phyloP scores from a whole-genome alignment of 2,113 vertebrate genomes.

The Protobothrops flavoviridis region DNA sequence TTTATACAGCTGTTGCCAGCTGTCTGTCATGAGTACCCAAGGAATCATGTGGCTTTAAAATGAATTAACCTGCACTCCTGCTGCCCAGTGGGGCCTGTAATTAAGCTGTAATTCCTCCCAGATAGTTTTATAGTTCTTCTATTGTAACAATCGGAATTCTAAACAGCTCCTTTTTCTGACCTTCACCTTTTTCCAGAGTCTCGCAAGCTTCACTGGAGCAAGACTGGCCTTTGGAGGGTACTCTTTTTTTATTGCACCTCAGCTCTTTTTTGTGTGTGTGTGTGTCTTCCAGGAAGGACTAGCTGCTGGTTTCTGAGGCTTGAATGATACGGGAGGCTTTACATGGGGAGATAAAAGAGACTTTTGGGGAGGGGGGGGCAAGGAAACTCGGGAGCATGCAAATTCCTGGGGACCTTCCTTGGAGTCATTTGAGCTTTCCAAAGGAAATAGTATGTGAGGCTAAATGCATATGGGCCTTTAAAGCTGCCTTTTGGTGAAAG shows the following conservation, averaged over 20 bases:
- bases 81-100: constrained; percentile 44
- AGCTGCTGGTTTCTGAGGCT: constrained; percentile 48
- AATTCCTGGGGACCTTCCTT: constrained; percentile 44
- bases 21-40: constrained; percentile 44
- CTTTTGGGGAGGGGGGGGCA: constrained; percentile 56
- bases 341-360: constrained; percentile 60
- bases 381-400: constrained; percentile 54
- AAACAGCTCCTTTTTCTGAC: constrained; percentile 17
- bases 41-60: constrained; percentile 57
- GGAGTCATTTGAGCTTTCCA: constrained; percentile 67
- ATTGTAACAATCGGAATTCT: constrained; percentile 44
- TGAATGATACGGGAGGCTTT: constrained; percentile 56
- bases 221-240: constrained; percentile 16
- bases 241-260: constrained; percentile 5
- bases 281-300: constrained; percentile 15
- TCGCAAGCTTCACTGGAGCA: background rate
- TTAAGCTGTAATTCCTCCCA: constrained; percentile 66
- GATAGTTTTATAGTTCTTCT: constrained; percentile 37
- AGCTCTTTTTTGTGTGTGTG: background rate
- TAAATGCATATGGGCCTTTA: constrained; percentile 64
- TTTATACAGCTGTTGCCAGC: constrained; percentile 39
- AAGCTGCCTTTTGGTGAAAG: constrained; percentile 67
- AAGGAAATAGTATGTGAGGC: constrained; percentile 65
- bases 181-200: constrained; percentile 32
- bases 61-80: constrained; percentile 63